A percentile compares a stretch with the other conserved stretches of the same genome.
phyloP scores from a whole-genome alignment of 2,797 vertebrate genomes.

The Alosa sapidissima region DNA sequence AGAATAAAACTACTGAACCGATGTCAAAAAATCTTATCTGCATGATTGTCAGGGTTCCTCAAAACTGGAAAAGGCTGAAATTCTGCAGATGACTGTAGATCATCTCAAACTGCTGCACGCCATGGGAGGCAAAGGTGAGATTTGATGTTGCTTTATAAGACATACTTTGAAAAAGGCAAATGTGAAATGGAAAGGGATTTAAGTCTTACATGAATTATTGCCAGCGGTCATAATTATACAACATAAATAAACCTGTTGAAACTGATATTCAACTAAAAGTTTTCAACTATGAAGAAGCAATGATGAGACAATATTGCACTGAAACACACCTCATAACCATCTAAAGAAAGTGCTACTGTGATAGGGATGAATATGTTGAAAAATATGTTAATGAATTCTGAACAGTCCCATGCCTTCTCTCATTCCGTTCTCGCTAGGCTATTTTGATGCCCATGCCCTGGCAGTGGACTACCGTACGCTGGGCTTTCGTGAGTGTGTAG shows the following conservation, averaged over 20 bases:
- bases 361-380: background rate
- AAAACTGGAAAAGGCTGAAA: conserved; percentile 94
- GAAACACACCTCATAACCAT: no score
- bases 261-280: background rate
- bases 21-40: conserved; percentile 20
- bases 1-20: background rate
- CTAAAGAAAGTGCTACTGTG: background rate
- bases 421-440: conserved; percentile 70
- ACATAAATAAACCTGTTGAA: background rate
- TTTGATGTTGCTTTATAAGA: background rate
- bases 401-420: background rate
- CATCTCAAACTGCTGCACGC: conserved; percentile 92
- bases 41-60: conserved; percentile 81
- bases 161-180: no score
- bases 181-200: no score
- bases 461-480: conserved; percentile 92
- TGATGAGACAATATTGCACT: no score
- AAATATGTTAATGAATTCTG: no score
- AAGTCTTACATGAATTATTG: no score
- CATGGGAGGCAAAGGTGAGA: conserved; percentile 86
- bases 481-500: conserved; percentile 92
- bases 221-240: no score
- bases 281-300: no score
- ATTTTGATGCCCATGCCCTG: conserved; percentile 87
- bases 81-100: conserved; percentile 96